phyloP scores from a whole-genome alignment of 35 echinoderm and acorn worm genomes.

The Holothuria glaberrima region DNA sequence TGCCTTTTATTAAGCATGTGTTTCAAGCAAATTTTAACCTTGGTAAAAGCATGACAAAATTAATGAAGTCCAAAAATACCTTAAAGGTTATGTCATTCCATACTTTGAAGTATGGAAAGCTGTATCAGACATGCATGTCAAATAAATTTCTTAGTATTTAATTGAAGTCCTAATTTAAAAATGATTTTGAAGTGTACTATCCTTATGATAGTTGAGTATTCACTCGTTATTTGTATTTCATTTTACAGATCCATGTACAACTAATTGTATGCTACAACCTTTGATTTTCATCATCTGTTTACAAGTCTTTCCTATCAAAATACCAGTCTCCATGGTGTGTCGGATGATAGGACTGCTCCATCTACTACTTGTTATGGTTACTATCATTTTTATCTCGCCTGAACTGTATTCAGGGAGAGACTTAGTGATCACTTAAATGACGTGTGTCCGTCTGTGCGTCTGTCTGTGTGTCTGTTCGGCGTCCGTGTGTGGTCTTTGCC shows the following conservation, averaged over 20 bases:
- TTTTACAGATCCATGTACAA: not conserved
- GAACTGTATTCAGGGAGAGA: no score
- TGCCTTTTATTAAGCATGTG: not conserved
- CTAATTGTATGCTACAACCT: not conserved
- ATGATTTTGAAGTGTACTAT: slow-evolving; percentile 1
- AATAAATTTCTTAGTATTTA: no score
- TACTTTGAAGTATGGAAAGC: not conserved
- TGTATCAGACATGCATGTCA: not conserved
- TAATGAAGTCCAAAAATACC: not conserved
- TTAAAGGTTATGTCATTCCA: slow-evolving; percentile 22
- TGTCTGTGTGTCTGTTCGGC: no score
- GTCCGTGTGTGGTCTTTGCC: no score
- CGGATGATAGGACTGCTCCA: no score
- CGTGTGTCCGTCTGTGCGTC: no score
- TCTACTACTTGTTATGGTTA: no score
- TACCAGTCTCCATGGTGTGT: no score
- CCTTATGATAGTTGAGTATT: slow-evolving; percentile 7
- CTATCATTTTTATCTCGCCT: no score
- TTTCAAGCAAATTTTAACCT: slow-evolving; percentile 14
- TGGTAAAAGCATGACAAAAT: not conserved
- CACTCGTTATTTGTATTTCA: slow-evolving; percentile 1
- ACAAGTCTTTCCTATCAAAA: no score
- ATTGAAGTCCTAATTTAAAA: not conserved
- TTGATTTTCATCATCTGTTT: no score
- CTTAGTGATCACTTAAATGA: no score